phyloP scores from a whole-genome alignment of 92 coral and sea anemone species.

The Parazoanthus darwini region DNA sequence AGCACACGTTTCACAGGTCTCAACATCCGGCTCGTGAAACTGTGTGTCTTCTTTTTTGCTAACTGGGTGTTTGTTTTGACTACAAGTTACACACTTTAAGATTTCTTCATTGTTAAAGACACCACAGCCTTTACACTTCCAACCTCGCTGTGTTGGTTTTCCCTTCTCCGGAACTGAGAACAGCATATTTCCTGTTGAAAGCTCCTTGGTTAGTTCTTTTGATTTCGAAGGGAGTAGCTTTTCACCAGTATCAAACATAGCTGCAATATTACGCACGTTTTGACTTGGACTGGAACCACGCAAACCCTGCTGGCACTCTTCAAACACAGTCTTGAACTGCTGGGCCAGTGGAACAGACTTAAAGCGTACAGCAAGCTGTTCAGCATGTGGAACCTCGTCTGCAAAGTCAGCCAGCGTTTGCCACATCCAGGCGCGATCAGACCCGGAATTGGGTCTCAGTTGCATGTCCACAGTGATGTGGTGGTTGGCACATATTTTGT shows the following conservation, averaged over 20 bases:
- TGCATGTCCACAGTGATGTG: conserved; percentile 69
- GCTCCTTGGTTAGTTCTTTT: conserved; percentile 3
- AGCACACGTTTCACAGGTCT: conserved; percentile 52
- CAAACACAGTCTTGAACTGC: conserved; percentile 66
- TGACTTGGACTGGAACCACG: conserved; percentile 2
- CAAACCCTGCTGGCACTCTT: conserved; percentile 62
- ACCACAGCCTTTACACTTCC: conserved; percentile 32
- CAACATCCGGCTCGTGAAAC: conserved; percentile 11
- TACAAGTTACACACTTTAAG: background rate
- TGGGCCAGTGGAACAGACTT: conserved; percentile 54
- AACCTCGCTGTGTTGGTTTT: background rate
- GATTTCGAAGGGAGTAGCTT: conserved; percentile 8
- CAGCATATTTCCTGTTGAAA: conserved; percentile 6
- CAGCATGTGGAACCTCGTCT: conserved; percentile 59
- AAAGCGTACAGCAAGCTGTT: conserved; percentile 69
- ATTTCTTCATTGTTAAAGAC: conserved; percentile 25
- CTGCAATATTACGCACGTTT: conserved; percentile 12
- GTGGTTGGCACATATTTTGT: conserved; percentile 79
- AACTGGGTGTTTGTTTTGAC: background rate
- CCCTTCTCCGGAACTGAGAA: conserved; percentile 9
- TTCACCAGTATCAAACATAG: conserved; percentile 16
- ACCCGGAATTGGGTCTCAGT: conserved; percentile 57
- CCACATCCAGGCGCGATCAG: conserved; percentile 86
- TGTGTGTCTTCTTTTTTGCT: background rate
- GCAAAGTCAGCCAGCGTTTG: conserved; percentile 56